Conservation (phyloP, 2,797 vertebrate genomes). For the Manis javanica region DNA sequence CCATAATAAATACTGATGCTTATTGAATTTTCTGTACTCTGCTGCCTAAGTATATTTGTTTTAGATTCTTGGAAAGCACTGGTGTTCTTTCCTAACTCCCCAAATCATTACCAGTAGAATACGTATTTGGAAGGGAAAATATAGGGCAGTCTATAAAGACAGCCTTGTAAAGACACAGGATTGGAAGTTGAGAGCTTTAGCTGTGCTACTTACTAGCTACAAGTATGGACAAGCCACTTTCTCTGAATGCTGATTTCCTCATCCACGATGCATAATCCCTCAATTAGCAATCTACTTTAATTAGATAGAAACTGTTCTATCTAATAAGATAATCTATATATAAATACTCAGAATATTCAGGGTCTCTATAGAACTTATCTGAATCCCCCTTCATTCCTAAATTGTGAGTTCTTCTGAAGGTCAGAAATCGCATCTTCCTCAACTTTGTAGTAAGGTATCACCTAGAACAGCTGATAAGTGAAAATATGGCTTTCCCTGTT, state of each 20-base stretch:
- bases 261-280: background rate
- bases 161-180: constrained; percentile 21
- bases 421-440: background rate
- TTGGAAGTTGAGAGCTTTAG: constrained; percentile 81
- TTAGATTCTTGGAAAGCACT: constrained; percentile 22
- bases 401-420: constrained; percentile 23
- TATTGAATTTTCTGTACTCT: constrained; percentile 49
- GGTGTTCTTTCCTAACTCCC: too few relatives aligned
- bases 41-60: constrained; percentile 44
- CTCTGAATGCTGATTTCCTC: background rate
- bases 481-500: background rate
- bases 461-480: background rate
- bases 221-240: background rate
- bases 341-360: constrained; percentile 8
- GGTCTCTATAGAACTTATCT: background rate
- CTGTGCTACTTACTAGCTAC: background rate
- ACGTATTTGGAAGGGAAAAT: constrained; percentile 21
- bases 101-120: background rate
- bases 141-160: background rate
- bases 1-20: constrained; percentile 64
- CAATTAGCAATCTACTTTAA: background rate
- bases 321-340: background rate
- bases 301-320: background rate
- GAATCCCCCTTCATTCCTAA: background rate
- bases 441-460: background rate